Percentiles rank a stretch among this genome's conserved stretches.
Evolutionary conservation across 2,888 invertebrate genomes (phyloP).

Genomic region (Zygaena filipendulae): DNA sequence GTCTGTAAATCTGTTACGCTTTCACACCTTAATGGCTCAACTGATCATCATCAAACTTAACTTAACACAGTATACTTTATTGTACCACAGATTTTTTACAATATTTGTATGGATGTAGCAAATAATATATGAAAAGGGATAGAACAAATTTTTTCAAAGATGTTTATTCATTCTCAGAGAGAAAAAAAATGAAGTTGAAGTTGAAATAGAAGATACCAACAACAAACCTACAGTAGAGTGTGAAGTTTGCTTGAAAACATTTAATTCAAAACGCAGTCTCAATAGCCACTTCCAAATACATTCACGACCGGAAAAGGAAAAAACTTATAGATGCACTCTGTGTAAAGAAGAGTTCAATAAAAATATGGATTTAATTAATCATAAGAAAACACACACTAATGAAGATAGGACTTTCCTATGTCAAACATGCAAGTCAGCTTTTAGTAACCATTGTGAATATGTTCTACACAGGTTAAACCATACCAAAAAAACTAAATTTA

Average conservation of each 20-base stretch:
- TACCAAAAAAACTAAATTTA: slow-evolving; percentile 1
- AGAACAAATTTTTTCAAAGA: no score
- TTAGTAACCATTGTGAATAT: slow-evolving; percentile 22
- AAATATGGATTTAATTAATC: slow-evolving; percentile 21
- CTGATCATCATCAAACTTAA: no score
- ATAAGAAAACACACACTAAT: slow-evolving; percentile 18
- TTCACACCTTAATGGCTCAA: no score
- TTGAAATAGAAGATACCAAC: no score
- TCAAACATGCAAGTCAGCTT: slow-evolving; percentile 20
- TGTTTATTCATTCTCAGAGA: no score
- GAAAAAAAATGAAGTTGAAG: no score
- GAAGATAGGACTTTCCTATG: slow-evolving; percentile 19
- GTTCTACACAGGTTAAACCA: slow-evolving; percentile 20
- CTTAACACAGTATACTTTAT: no score
- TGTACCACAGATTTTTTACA: no score
- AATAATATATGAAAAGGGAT: no score
- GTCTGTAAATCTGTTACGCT: no score
- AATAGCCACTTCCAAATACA: background rate
- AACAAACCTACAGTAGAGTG: background rate
- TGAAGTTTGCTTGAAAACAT: slow-evolving; percentile 1
- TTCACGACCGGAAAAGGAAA: background rate
- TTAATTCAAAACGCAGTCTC: background rate
- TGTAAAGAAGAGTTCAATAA: slow-evolving; percentile 16
- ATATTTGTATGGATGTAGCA: no score
- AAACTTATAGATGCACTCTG: slow-evolving; percentile 3